phyloP scores from a whole-genome alignment of 64 coral and sea anemone species.

The Exaiptasia diaphana region DNA sequence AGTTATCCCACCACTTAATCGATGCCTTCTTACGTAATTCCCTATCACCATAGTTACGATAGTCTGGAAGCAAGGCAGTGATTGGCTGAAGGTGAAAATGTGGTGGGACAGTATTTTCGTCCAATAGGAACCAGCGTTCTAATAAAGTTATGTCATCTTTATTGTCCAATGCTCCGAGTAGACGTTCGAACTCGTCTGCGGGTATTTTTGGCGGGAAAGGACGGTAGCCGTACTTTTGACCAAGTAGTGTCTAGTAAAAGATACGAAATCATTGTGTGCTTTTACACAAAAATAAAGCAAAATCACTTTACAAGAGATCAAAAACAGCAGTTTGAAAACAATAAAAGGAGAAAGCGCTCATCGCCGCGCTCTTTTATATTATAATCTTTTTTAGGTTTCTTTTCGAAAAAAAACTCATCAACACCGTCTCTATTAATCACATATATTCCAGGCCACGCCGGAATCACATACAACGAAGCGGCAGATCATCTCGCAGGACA shows the following conservation, averaged over 20 bases:
- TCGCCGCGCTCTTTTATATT: no score
- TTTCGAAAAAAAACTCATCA: no score
- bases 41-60: slow-evolving; percentile 38
- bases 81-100: slow-evolving; percentile 80
- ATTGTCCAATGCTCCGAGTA: slow-evolving; percentile 42
- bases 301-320: no score
- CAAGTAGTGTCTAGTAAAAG: slow-evolving; percentile 79
- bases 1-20: slow-evolving; percentile 68
- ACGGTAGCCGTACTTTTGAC: slow-evolving; percentile 95
- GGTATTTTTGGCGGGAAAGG: slow-evolving; percentile 81
- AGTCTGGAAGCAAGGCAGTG: slow-evolving; percentile 66
- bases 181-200: slow-evolving; percentile 58
- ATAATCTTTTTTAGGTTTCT: no score
- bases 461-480: no score
- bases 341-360: no score
- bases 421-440: no score
- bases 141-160: slow-evolving; percentile 49
- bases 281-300: no score
- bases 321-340: no score
- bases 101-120: slow-evolving; percentile 72
- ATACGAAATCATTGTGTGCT: background rate
- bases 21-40: slow-evolving; percentile 77
- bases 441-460: no score
- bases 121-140: slow-evolving; percentile 72
- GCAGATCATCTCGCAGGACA: no score